Conservation (phyloP, 2,797 vertebrate species). For the Malacoraja senta region DNA sequence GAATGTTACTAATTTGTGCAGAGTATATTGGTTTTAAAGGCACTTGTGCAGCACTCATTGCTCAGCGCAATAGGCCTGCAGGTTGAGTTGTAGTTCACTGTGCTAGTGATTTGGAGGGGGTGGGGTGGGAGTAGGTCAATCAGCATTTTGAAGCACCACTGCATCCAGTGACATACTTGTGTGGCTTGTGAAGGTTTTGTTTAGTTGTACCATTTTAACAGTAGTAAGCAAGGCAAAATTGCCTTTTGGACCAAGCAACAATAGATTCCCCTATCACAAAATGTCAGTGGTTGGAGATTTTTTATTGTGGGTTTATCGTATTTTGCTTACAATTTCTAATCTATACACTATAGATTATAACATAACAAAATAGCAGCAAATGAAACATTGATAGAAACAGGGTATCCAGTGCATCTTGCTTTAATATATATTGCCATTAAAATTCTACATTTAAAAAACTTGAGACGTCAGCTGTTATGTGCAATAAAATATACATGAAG, state of each 20-base stretch:
- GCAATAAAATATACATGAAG: constrained; percentile 21
- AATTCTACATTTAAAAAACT: constrained; percentile 10
- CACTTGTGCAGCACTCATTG: neutral
- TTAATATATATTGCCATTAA: neutral
- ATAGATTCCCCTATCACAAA: neutral
- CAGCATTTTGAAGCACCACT: neutral
- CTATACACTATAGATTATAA: neutral
- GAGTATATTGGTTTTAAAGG: neutral
- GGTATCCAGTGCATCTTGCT: neutral
- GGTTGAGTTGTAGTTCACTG: neutral
- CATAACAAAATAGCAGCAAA: neutral
- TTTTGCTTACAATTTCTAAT: neutral
- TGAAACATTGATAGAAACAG: neutral
- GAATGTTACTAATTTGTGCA: neutral
- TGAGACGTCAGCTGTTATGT: constrained; percentile 32
- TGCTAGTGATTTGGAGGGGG: neutral
- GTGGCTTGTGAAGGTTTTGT: neutral
- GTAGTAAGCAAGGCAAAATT: neutral
- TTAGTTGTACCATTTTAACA: neutral
- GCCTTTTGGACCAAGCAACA: neutral
- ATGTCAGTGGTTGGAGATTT: no score
- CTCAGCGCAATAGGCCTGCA: neutral
- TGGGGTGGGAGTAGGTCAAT: neutral
- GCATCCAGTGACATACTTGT: neutral
- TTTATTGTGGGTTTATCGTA: neutral